Evolutionary conservation across 2,797 vertebrate species (phyloP).

Genomic region (Tokudaia tokunoshimensis): DNA sequence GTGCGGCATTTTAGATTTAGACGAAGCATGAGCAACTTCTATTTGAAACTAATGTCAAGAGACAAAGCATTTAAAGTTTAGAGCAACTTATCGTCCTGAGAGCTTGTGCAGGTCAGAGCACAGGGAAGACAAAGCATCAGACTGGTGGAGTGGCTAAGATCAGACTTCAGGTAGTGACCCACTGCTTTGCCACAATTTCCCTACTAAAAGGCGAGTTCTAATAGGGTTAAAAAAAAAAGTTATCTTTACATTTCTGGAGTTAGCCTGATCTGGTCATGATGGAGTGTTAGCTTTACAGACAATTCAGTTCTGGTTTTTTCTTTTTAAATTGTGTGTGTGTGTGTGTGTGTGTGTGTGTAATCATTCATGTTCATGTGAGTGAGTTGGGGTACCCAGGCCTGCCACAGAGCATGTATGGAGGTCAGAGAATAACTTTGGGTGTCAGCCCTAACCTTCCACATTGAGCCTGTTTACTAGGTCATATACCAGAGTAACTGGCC

Average conservation of each 20-base stretch:
- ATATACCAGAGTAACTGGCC: neutral
- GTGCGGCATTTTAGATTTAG: neutral
- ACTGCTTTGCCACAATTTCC: neutral
- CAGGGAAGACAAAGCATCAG: neutral
- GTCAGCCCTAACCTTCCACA: neutral
- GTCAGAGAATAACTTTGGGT: neutral
- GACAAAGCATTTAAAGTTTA: neutral
- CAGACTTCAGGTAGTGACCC: neutral
- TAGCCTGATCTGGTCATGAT: neutral
- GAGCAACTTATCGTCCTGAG: neutral
- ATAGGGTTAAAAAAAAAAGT: neutral
- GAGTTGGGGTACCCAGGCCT: neutral
- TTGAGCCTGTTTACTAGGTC: neutral
- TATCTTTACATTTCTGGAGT: conserved; percentile 18
- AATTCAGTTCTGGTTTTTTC: neutral
- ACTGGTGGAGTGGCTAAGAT: neutral
- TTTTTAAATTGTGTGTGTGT: neutral
- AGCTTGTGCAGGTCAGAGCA: neutral
- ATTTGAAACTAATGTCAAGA: neutral
- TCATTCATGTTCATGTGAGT: too few relatives aligned
- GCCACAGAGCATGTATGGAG: neutral
- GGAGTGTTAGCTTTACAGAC: neutral
- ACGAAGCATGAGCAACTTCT: neutral
- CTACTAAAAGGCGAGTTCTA: neutral
- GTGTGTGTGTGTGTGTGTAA: neutral